These are phyloP conservation scores for Conger conger DNA, from an alignment of 2,113 vertebrate genomes.

Conservation along the genomic window DNA sequence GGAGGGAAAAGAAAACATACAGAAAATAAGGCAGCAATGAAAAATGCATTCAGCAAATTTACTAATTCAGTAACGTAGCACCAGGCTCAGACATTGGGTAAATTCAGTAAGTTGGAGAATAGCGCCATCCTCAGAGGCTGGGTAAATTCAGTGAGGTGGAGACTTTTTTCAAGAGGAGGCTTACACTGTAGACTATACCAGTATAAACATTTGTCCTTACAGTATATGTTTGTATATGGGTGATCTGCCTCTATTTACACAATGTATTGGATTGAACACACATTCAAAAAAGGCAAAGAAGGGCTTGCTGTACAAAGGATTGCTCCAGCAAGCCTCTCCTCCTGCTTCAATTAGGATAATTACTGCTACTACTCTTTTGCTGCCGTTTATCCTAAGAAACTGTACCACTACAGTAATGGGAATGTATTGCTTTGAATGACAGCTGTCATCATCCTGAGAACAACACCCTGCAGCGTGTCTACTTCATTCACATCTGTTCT, in stretches of 20 bases:
- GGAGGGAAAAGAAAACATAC: neutral
- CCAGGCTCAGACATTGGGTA: neutral
- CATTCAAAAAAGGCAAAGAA: neutral
- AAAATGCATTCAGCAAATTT: no score
- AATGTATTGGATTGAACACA: neutral
- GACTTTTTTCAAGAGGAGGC: no score
- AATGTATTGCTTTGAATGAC: neutral
- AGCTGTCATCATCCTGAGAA: neutral
- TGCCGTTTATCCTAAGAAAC: neutral
- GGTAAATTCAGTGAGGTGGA: no score
- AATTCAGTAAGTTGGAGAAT: neutral
- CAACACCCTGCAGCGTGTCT: neutral
- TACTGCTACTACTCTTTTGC: constrained; percentile 3
- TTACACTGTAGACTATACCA: no score
- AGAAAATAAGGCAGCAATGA: neutral
- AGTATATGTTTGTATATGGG: neutral
- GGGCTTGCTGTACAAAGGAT: neutral
- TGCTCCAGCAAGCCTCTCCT: neutral
- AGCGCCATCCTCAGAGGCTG: neutral
- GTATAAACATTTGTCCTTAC: neutral
- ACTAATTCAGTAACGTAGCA: no score
- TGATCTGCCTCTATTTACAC: neutral
- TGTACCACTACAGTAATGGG: neutral
- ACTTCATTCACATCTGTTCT: neutral
- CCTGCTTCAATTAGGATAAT: neutral